Evolutionary conservation across 2,113 vertebrate genomes (phyloP).

Genomic region (Microcebus jonahi): DNA sequence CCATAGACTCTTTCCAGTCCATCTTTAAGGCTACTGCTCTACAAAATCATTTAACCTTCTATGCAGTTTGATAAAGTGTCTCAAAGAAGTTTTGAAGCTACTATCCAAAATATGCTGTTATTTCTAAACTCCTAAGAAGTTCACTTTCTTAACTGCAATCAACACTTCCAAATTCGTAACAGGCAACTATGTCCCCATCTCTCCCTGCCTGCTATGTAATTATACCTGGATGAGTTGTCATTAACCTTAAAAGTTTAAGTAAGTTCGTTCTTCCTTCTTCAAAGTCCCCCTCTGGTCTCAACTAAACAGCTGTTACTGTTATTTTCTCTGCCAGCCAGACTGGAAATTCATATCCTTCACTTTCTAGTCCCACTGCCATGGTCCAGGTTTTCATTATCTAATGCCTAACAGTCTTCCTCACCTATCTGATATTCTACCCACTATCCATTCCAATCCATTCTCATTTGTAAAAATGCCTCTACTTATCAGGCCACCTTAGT

Average conservation of each 20-base stretch:
- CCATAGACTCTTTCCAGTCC: not conserved
- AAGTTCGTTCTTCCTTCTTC: not conserved
- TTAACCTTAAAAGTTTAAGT: not conserved
- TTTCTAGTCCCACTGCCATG: not conserved
- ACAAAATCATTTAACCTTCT: constrained; percentile 16
- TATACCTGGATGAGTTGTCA: not conserved
- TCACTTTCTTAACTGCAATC: not conserved
- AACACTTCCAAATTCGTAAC: not conserved
- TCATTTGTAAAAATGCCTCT: not conserved
- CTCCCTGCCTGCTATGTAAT: not conserved
- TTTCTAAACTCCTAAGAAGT: constrained; percentile 17
- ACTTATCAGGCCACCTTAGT: not conserved
- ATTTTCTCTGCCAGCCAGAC: not conserved
- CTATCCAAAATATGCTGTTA: not conserved
- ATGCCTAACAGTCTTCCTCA: not conserved
- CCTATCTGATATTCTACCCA: not conserved
- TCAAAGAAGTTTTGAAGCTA: not conserved
- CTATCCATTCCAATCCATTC: not conserved
- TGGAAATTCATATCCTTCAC: not conserved
- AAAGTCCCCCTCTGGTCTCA: not conserved
- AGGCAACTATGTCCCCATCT: not conserved
- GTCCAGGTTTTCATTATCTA: not conserved
- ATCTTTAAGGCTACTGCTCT: not conserved
- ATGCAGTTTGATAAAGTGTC: not conserved
- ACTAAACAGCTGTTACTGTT: not conserved